These are phyloP conservation scores for Halcyon senegalensis DNA, from an alignment of 2,113 vertebrate genomes.

Conservation along the genomic window DNA sequence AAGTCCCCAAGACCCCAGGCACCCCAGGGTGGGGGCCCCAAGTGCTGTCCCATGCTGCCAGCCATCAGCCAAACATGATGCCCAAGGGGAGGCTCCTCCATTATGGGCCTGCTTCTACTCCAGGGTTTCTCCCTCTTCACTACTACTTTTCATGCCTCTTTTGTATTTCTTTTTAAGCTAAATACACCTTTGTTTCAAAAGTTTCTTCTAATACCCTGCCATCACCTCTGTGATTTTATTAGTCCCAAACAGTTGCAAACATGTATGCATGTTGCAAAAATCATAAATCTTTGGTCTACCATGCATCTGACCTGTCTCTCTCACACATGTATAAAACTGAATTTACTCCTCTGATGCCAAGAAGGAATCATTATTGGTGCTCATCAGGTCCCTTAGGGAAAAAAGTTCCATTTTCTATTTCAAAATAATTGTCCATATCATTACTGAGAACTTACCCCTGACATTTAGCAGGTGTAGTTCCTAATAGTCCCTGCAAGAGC, in stretches of 20 bases:
- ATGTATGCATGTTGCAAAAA: not conserved
- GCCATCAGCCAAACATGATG: rapidly evolving
- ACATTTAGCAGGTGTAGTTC: not conserved
- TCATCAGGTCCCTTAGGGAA: not conserved
- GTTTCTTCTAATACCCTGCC: not conserved
- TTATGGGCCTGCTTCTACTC: not conserved
- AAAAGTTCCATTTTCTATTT: not conserved
- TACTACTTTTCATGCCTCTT: not conserved
- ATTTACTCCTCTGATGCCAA: not conserved
- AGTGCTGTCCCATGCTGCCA: not conserved
- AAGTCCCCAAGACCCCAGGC: rapidly evolving
- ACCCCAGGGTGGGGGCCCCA: rapidly evolving
- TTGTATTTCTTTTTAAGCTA: not conserved
- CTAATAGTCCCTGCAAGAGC: not conserved
- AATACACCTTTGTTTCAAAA: not conserved
- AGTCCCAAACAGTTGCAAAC: not conserved
- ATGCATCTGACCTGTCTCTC: rapidly evolving
- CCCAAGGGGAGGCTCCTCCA: rapidly evolving
- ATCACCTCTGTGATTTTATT: not conserved
- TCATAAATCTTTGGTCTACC: not conserved
- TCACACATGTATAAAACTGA: not conserved
- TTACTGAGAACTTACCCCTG: not conserved
- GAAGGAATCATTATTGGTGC: not conserved
- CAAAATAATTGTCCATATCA: not conserved
- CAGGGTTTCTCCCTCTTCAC: not conserved